Conservation (phyloP, 2,113 vertebrate species). For the Ascaphus truei region DNA sequence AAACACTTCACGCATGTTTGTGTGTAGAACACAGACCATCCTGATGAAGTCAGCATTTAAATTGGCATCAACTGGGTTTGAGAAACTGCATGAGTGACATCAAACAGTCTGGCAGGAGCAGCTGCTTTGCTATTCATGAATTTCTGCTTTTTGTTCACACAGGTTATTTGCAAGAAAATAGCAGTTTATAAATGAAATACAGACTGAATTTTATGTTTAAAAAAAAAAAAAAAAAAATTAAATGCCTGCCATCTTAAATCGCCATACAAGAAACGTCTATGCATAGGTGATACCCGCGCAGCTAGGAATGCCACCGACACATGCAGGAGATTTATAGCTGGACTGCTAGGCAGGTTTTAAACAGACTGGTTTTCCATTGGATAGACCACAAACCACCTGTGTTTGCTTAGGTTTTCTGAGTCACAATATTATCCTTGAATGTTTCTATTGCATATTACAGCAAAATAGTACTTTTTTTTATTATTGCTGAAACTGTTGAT, state of each 20-base stretch:
- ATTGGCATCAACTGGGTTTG: neutral
- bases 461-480: neutral
- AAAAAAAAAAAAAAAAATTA: neutral
- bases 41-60: neutral
- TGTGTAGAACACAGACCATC: slow-evolving; percentile 2
- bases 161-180: neutral
- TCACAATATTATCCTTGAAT: slow-evolving; percentile 13
- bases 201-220: neutral
- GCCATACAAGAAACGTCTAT: too few species aligned
- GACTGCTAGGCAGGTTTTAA: neutral
- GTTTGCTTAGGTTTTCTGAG: slow-evolving; percentile 13
- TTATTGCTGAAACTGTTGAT: too few species aligned
- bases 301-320: neutral
- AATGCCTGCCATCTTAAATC: too few species aligned
- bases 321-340: neutral
- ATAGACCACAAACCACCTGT: slow-evolving; percentile 23
- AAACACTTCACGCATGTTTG: slow-evolving; percentile 16
- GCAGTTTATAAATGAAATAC: neutral
- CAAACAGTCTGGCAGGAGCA: neutral
- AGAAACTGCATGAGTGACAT: neutral
- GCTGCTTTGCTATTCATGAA: neutral
- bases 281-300: neutral
- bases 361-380: neutral
- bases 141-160: neutral
- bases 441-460: neutral